A percentile compares a stretch with the other conserved stretches of the same genome.
These are phyloP conservation scores for Helicoverpa assulta DNA, from an alignment of 2,888 invertebrate genomes.

Conservation along the genomic window DNA sequence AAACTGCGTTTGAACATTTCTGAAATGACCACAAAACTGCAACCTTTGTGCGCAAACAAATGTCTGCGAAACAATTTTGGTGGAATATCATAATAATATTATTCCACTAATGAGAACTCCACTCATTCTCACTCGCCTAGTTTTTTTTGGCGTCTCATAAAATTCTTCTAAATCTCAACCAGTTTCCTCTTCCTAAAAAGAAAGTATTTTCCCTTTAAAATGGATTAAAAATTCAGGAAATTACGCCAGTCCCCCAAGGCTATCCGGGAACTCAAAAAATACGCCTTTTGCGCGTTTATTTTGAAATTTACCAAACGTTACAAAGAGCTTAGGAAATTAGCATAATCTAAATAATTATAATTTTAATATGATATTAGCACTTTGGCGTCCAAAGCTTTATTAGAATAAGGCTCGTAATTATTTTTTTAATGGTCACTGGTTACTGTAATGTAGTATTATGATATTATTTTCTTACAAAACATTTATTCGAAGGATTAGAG, in stretches of 20 bases:
- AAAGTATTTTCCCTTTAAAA: not conserved
- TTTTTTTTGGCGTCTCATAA: not conserved
- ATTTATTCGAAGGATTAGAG: conserved; percentile 33
- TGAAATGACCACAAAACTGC: no score
- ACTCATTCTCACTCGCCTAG: not conserved
- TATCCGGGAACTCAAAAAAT: conserved; percentile 10
- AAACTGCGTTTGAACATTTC: no score
- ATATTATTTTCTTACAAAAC: conserved; percentile 16
- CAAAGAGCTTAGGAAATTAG: conserved; percentile 54
- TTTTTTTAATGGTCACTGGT: conserved; percentile 23
- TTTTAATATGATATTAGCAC: conserved; percentile 60
- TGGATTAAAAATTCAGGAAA: conserved; percentile 4
- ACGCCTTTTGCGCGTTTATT: conserved; percentile 15
- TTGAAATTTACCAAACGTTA: conserved; percentile 31
- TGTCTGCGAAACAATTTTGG: no score
- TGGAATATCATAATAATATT: no score
- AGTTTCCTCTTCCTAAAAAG: not conserved
- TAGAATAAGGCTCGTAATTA: conserved; percentile 45
- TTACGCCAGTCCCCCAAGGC: conserved; percentile 6
- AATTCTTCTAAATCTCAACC: no score
- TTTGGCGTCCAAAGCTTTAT: conserved; percentile 35
- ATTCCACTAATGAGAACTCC: no score
- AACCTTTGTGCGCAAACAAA: no score
- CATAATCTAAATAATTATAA: conserved; percentile 60
- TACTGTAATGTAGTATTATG: not conserved